These are phyloP conservation scores for Spizella passerina DNA, from an alignment of 2,797 vertebrate genomes.

Conservation along the genomic window DNA sequence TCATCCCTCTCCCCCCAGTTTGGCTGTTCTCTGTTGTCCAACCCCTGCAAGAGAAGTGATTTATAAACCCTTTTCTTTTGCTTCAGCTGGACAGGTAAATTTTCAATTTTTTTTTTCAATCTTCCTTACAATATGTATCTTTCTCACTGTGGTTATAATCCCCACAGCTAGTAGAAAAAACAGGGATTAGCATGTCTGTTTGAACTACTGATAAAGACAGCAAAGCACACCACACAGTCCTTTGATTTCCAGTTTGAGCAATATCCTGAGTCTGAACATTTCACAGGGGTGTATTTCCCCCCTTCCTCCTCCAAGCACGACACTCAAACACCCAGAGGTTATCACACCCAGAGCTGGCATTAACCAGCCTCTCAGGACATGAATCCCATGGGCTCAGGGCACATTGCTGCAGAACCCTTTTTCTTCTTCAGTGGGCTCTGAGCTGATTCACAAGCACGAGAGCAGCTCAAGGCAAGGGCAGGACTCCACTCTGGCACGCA, in stretches of 20 bases:
- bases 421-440: not conserved
- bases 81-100: not conserved
- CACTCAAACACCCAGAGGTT: not conserved
- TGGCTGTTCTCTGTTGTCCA: not conserved
- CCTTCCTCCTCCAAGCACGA: not conserved
- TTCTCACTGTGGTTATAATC: not conserved
- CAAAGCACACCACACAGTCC: not conserved
- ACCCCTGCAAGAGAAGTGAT: not conserved
- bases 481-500: not conserved
- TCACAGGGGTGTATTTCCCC: not conserved
- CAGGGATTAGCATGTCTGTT: not conserved
- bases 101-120: not conserved
- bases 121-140: not conserved
- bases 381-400: not conserved
- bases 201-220: not conserved
- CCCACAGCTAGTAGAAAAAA: not conserved
- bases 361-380: not conserved
- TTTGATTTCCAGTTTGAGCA: not conserved
- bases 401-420: not conserved
- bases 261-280: not conserved
- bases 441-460: not conserved
- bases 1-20: accelerated
- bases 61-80: not conserved
- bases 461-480: not conserved
- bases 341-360: not conserved